Percentiles rank a stretch among this genome's conserved stretches.
Evolutionary conservation across 2,888 invertebrate genomes (phyloP).

Genomic region (Alsophila aescularia): DNA sequence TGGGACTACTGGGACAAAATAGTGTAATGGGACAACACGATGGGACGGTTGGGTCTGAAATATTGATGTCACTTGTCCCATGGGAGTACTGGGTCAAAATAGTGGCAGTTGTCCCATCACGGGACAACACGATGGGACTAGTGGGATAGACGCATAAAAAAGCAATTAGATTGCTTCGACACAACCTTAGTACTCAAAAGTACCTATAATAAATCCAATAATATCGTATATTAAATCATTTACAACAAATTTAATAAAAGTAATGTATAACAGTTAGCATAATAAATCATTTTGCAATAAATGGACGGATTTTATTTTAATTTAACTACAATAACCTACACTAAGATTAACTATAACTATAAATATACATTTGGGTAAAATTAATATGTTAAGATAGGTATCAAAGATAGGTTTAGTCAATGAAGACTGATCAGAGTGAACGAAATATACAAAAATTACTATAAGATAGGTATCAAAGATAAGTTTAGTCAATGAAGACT

Average conservation of each 20-base stretch:
- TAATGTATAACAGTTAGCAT: conserved; percentile 46
- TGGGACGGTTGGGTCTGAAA: too few species aligned
- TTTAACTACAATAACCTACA: conserved; percentile 37
- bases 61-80: too few species aligned
- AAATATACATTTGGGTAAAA: conserved; percentile 69
- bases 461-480: too few species aligned
- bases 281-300: conserved; percentile 53
- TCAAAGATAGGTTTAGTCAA: not conserved
- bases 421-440: too few species aligned
- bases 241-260: conserved; percentile 51
- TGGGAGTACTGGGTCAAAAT: too few species aligned
- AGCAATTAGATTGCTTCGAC: conserved; percentile 76
- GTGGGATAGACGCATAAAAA: too few species aligned
- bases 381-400: not conserved
- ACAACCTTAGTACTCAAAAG: conserved; percentile 65
- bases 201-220: conserved; percentile 27
- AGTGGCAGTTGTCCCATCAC: too few species aligned
- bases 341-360: conserved; percentile 49
- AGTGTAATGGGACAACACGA: too few species aligned
- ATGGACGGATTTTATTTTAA: conserved; percentile 60
- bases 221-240: conserved; percentile 39
- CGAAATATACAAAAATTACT: too few species aligned
- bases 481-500: too few species aligned
- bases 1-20: too few species aligned
- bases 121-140: too few species aligned